Percentiles rank a stretch among this genome's conserved stretches.
Conservation (phyloP, 2,113 vertebrate species). For the Myotis yumanensis region DNA sequence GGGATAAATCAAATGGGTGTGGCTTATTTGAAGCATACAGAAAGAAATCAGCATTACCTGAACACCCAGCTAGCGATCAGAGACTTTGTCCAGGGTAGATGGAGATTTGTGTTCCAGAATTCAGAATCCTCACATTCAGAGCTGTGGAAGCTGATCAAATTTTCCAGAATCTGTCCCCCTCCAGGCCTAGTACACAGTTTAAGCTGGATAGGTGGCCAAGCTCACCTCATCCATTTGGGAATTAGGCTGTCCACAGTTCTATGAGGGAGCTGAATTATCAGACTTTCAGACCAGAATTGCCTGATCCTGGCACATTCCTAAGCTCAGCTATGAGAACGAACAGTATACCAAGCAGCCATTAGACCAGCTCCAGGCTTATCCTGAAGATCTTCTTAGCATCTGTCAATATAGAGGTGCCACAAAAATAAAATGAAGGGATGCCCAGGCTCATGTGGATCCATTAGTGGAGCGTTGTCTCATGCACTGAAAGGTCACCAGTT, state of each 20-base stretch:
- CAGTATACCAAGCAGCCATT: not conserved
- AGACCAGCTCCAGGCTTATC: not conserved
- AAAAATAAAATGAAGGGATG: not conserved
- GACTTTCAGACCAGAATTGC: not conserved
- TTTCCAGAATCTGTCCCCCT: not conserved
- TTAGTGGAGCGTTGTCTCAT: not conserved
- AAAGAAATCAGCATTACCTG: not conserved
- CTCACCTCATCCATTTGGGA: not conserved
- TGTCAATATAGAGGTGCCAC: not conserved
- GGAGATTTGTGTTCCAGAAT: not conserved
- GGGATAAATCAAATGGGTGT: not conserved
- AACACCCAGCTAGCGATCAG: not conserved
- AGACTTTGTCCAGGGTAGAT: not conserved
- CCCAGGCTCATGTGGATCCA: not conserved
- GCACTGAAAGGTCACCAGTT: not conserved
- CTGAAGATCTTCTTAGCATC: not conserved
- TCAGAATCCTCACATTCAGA: not conserved
- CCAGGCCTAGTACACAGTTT: not conserved
- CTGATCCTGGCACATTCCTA: not conserved
- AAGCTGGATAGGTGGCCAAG: not conserved
- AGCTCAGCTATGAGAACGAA: not conserved
- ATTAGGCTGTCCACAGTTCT: not conserved
- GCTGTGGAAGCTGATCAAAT: not conserved
- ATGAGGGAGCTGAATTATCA: not conserved
- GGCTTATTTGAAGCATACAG: not conserved